Evolutionary conservation across 2,797 vertebrate species (phyloP), one percentile per base, ranked within the genome.

Genomic region (Champsocephalus esox): DNA sequence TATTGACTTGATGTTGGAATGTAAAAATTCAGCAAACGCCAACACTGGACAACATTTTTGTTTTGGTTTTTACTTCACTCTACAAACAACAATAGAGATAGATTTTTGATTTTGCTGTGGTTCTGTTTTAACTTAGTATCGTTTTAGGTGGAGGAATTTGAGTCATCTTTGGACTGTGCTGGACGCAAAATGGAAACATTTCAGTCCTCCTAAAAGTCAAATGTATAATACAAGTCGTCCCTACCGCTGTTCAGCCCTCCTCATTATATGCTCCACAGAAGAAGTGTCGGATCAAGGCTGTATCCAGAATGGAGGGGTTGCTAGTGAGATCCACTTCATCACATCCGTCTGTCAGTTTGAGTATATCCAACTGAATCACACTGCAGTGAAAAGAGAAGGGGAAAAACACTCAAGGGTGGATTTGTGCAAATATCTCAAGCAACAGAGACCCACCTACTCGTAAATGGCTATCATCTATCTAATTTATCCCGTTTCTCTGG

Each of bases 301-400:
- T 5, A 14, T 71, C 75, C 44, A 8, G 44, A 82, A 67, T 66
- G 46, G 67, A 87, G 49, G 28, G 41, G 55, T 41, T 28, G 43
- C 68, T 82, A 74, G 82, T 79, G 77, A 87, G 78, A 82, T 72
- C 75, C 74, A 60, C 80, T 80, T 80, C 73, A 78, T 79, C 79
- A 60, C 77, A 69, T 77, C 80, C 71, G 73, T 54, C 70, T 84
- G 70, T 75, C 67, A 81, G 62, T 77, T 66, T 64, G 70, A 85
- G 67, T 58, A 75, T 68, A 66, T 79, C 59, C 68, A 54, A 77
- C 71, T 72, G 76, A 68, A 83, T 80, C 70, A 75, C 58, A 52
- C 28, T 21, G 38, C 66, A 28, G 51, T 74, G 56, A 71, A 54
- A 55, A 61, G 32, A 52, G n/a, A 54, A 41, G 5, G n/a, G 14